Conservation (phyloP, 2,797 vertebrate species). For the Arrhamphus sclerolepis region DNA sequence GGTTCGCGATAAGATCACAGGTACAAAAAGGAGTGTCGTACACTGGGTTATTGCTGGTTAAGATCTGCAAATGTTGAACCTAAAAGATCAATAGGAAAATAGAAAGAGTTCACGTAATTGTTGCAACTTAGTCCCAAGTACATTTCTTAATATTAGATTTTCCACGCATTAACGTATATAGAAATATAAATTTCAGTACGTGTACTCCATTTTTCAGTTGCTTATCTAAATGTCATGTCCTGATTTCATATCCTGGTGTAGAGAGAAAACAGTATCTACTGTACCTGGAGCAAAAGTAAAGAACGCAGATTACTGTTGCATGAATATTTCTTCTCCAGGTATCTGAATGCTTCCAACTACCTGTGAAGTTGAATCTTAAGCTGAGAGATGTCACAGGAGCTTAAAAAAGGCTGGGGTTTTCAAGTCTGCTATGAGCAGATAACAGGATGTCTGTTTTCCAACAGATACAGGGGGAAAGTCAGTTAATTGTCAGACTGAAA, state of each 20-base stretch:
- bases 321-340: not conserved
- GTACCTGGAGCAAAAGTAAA: not conserved
- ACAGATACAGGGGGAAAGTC: not conserved
- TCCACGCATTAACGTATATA: too few relatives aligned
- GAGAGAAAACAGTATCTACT: not conserved
- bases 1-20: conserved; percentile 99
- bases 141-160: too few relatives aligned
- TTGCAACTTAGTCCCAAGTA: too few relatives aligned
- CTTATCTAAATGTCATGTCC: too few relatives aligned
- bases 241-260: too few relatives aligned
- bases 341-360: not conserved
- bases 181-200: too few relatives aligned
- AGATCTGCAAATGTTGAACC: too few relatives aligned
- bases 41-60: not conserved
- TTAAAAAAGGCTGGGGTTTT: not conserved
- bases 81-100: too few relatives aligned
- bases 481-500: not conserved
- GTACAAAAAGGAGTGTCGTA: conserved; percentile 71
- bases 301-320: not conserved
- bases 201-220: too few relatives aligned
- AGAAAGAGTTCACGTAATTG: too few relatives aligned
- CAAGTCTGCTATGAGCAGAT: not conserved
- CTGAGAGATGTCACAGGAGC: not conserved
- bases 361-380: not conserved
- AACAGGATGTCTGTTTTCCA: not conserved